These are phyloP conservation scores for Dipodomys stephensi DNA, from an alignment of 2,113 vertebrate species.

Conservation along the genomic window DNA sequence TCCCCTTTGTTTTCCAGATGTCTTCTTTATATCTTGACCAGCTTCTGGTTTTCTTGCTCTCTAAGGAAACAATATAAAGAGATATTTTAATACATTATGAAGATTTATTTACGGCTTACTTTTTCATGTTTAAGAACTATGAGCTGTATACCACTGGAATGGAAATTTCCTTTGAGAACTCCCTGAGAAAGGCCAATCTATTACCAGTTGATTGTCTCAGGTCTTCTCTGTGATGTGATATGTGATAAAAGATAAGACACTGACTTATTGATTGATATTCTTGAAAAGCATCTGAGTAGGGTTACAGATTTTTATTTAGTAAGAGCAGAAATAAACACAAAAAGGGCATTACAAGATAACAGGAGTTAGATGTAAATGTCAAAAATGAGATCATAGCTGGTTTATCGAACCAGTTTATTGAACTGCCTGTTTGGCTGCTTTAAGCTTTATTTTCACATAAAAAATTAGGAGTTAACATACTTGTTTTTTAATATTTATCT, in stretches of 20 bases:
- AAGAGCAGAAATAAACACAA: slow-evolving; percentile 12
- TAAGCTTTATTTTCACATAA: not conserved
- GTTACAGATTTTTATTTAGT: slow-evolving; percentile 4
- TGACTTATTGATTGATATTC: not conserved
- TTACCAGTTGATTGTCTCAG: not conserved
- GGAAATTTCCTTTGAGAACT: not conserved
- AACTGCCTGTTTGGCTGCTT: not conserved
- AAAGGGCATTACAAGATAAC: not conserved
- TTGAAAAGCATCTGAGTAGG: not conserved
- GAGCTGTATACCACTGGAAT: not conserved
- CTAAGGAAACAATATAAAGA: slow-evolving; percentile 9
- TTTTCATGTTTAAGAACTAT: not conserved
- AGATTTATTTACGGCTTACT: not conserved
- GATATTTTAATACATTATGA: not conserved
- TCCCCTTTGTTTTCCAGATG: not conserved
- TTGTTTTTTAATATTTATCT: not conserved
- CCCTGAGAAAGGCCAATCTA: not conserved
- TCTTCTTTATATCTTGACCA: not conserved
- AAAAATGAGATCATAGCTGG: not conserved
- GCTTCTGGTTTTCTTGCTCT: not conserved
- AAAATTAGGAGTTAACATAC: not conserved
- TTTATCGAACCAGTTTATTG: not conserved
- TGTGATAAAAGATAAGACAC: not conserved
- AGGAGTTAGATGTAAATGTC: not conserved
- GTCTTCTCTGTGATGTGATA: not conserved